Evolutionary conservation across 2,797 vertebrate genomes (phyloP).

Genomic region (Buceros bicornis): DNA sequence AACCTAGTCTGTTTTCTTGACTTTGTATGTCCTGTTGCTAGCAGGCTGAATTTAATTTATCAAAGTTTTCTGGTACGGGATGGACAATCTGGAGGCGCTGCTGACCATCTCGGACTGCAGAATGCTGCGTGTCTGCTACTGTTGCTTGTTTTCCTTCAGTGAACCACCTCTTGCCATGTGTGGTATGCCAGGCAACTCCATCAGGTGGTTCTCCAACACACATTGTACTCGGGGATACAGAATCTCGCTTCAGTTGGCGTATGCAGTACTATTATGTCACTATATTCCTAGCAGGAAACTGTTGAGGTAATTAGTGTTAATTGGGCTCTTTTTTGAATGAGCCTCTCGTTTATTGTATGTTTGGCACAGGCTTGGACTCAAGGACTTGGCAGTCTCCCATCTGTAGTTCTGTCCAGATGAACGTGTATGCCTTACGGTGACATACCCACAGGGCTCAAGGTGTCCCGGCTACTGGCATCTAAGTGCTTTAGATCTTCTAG

Average conservation of each 20-base stretch:
- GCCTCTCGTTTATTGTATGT: background rate
- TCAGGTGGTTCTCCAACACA: background rate
- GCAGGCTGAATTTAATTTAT: background rate
- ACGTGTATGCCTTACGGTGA: background rate
- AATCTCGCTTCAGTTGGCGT: background rate
- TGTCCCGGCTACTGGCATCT: background rate
- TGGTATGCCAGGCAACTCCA: background rate
- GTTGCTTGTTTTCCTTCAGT: background rate
- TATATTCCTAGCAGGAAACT: background rate
- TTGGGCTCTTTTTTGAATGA: background rate
- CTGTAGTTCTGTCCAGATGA: background rate
- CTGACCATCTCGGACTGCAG: background rate
- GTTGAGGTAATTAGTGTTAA: background rate
- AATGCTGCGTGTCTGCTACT: background rate
- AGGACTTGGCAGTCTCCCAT: background rate
- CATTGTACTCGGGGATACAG: accelerated
- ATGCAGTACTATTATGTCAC: background rate
- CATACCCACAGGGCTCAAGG: background rate
- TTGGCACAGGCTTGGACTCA: background rate
- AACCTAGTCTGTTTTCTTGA: background rate
- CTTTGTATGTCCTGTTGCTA: background rate
- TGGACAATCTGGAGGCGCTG: background rate
- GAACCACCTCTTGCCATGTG: background rate
- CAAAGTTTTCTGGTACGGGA: background rate
- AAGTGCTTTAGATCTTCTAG: background rate